Percentiles rank a stretch among this genome's conserved stretches.
Conservation (phyloP, 2,797 vertebrate genomes). For the Falco naumanni region DNA sequence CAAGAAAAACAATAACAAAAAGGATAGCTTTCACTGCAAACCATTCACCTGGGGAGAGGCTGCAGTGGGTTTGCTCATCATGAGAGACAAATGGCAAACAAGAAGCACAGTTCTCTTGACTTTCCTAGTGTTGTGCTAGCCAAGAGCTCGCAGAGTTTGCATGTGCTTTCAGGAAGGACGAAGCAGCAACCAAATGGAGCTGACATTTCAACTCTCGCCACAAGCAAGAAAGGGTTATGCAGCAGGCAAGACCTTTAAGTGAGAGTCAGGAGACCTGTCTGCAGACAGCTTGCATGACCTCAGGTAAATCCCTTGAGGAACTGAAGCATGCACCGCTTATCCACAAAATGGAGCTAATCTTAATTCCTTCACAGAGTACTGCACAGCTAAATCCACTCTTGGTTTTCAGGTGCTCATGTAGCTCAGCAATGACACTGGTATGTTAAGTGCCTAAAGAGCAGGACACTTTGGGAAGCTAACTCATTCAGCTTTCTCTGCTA, state of each 20-base stretch:
- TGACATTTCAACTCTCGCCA: not conserved
- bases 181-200: not conserved
- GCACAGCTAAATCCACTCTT: not conserved
- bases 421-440: not conserved
- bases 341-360: conserved; percentile 14
- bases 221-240: not conserved
- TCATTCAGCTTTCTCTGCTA: not conserved
- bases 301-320: conserved; percentile 13
- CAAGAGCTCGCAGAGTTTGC: not conserved
- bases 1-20: not conserved
- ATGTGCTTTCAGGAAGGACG: not conserved
- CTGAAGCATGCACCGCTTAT: not conserved
- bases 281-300: not conserved
- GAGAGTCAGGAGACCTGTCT: not conserved
- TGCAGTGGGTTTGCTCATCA: not conserved
- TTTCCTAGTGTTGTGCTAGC: not conserved
- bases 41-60: not conserved
- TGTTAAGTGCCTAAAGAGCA: not conserved
- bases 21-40: not conserved
- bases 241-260: not conserved
- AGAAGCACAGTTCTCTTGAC: not conserved
- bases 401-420: not conserved
- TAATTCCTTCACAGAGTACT: not conserved
- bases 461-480: not conserved
- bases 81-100: not conserved